A percentile compares a stretch with the other conserved stretches of the same genome.
phyloP scores from a whole-genome alignment of 1,140 invertebrate genomes.

The Pogonomyrmex californicus region DNA sequence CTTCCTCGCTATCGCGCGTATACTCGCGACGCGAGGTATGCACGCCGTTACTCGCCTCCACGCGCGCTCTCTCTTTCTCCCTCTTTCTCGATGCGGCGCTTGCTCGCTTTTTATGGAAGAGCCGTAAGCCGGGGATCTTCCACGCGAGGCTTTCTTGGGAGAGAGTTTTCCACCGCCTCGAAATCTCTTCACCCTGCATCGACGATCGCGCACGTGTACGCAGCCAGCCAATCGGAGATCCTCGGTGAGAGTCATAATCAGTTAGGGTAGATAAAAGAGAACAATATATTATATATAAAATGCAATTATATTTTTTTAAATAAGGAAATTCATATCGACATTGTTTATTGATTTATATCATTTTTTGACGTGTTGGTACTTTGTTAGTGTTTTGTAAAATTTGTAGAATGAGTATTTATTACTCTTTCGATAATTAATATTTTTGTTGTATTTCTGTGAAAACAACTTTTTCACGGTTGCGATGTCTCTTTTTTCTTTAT shows the following conservation, averaged over 20 bases:
- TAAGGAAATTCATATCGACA: neutral
- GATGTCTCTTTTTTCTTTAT: constrained; percentile 70
- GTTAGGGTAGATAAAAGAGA: neutral
- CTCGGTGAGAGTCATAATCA: neutral
- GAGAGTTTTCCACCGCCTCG: constrained; percentile 28
- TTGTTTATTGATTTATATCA: neutral
- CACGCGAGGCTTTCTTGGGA: constrained; percentile 23
- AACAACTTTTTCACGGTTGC: constrained; percentile 19
- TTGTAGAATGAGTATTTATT: neutral
- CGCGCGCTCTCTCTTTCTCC: constrained; percentile 75
- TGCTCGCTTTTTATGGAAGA: constrained; percentile 50
- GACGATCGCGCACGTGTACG: neutral
- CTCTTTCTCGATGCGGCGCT: constrained; percentile 26
- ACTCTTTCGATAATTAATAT: neutral
- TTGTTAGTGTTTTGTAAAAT: neutral
- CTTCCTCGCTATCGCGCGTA: constrained; percentile 81
- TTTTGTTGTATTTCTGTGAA: neutral
- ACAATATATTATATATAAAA: neutral
- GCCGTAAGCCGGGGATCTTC: constrained; percentile 33
- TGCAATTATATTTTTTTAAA: neutral
- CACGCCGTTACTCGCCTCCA: constrained; percentile 83
- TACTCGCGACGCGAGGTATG: constrained; percentile 81
- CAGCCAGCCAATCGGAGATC: neutral
- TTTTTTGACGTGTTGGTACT: neutral
- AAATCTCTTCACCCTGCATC: constrained; percentile 13